These are phyloP conservation scores for Genyomyrus donnyi DNA, from an alignment of 2,113 vertebrate genomes.

Conservation along the genomic window DNA sequence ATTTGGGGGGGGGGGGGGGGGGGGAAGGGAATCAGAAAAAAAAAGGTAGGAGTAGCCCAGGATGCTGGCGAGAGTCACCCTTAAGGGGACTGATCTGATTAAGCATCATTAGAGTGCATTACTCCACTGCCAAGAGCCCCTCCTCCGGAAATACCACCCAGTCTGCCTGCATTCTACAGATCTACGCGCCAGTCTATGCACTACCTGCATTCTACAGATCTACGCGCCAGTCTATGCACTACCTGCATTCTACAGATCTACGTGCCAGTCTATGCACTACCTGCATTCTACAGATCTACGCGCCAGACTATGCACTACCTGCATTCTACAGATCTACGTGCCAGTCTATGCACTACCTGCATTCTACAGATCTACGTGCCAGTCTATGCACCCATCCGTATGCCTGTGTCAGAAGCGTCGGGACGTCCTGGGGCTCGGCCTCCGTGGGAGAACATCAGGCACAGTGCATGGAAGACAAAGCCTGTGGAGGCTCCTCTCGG, in stretches of 20 bases:
- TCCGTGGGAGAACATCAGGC: not conserved
- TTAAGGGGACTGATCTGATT: not conserved
- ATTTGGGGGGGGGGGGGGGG: not conserved
- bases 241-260: not conserved
- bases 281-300: too few species aligned
- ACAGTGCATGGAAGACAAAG: too few species aligned
- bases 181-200: not conserved
- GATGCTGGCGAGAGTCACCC: not conserved
- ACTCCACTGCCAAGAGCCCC: not conserved
- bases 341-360: not conserved
- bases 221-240: not conserved
- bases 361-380: not conserved
- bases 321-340: not conserved
- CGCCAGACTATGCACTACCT: not conserved
- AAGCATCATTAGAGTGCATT: conserved; percentile 1
- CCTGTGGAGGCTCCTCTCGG: not conserved
- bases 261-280: too few species aligned
- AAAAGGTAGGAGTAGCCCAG: not conserved
- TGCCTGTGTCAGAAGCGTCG: not conserved
- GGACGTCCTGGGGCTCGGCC: not conserved
- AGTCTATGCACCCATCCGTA: not conserved
- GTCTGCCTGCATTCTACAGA: not conserved
- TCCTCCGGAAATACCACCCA: not conserved
- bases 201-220: too few species aligned
- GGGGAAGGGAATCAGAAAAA: not conserved